A percentile compares a stretch with the other conserved stretches of the same genome.
Conservation (phyloP, 1,140 invertebrate species). For the Matsumurasca onukii region DNA sequence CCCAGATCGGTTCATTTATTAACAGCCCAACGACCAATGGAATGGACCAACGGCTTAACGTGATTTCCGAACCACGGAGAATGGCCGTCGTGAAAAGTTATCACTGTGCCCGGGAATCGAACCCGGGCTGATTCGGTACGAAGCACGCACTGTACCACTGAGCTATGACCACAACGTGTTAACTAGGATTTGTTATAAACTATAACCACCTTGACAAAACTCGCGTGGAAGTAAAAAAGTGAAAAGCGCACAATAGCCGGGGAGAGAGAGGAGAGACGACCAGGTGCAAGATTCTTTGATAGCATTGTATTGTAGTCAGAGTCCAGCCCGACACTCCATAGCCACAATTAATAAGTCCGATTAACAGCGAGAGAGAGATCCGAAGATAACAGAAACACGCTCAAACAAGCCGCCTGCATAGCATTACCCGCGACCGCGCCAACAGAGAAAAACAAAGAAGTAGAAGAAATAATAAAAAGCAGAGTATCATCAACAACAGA, state of each 20-base stretch:
- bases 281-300: slow-evolving; percentile 11
- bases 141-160: no score
- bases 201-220: no score
- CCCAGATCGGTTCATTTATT: no score
- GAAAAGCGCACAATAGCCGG: neutral
- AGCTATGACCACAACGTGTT: no score
- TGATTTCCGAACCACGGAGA: no score
- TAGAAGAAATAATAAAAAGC: neutral
- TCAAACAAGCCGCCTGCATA: neutral
- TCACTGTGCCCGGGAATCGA: no score
- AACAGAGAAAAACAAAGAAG: neutral
- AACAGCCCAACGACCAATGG: no score
- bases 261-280: neutral
- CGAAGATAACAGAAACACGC: slow-evolving; percentile 4
- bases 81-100: no score
- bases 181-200: no score
- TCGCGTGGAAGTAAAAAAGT: neutral
- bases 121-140: no score
- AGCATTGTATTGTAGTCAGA: slow-evolving; percentile 12
- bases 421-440: neutral
- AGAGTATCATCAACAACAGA: neutral
- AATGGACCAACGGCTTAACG: no score
- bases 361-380: neutral
- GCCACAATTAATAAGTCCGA: slow-evolving; percentile 21
- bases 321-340: neutral